phyloP scores from a whole-genome alignment of 2,888 invertebrate genomes.

The Lymantria dispar region DNA sequence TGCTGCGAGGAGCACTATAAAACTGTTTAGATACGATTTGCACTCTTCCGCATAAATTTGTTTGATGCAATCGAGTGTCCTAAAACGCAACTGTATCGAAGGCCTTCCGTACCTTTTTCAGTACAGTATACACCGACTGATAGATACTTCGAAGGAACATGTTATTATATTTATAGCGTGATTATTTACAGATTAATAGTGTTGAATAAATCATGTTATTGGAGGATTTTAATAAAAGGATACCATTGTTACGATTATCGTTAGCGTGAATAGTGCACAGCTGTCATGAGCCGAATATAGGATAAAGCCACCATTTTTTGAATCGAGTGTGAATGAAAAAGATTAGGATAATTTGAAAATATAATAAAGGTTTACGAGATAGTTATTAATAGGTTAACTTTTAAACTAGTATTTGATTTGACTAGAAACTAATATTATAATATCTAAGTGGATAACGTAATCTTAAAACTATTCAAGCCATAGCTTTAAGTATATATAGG shows the following conservation, averaged over 20 bases:
- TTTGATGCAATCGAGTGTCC: conserved; percentile 24
- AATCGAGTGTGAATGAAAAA: too few relatives aligned
- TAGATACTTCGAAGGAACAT: too few relatives aligned
- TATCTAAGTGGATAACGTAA: conserved; percentile 1
- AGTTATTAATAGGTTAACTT: too few relatives aligned
- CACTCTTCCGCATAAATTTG: conserved; percentile 46
- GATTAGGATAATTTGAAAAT: too few relatives aligned
- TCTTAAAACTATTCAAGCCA: conserved; percentile 19
- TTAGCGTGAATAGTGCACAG: too few relatives aligned
- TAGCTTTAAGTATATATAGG: conserved; percentile 11
- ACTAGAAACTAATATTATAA: not conserved
- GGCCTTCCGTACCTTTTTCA: not conserved
- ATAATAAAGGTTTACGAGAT: too few relatives aligned
- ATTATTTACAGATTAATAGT: too few relatives aligned
- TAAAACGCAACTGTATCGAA: not conserved
- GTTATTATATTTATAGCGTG: too few relatives aligned
- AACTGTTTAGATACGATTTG: conserved; percentile 62
- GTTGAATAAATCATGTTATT: not conserved
- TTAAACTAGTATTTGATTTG: too few relatives aligned
- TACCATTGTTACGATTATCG: too few relatives aligned
- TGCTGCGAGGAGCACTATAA: conserved; percentile 54
- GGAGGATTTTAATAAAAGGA: not conserved
- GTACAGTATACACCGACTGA: not conserved
- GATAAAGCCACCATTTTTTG: too few relatives aligned
- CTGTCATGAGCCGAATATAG: too few relatives aligned